Base-by-base conservation (phyloP, 2,888 invertebrate species). In the Atethmia centrago region DNA sequence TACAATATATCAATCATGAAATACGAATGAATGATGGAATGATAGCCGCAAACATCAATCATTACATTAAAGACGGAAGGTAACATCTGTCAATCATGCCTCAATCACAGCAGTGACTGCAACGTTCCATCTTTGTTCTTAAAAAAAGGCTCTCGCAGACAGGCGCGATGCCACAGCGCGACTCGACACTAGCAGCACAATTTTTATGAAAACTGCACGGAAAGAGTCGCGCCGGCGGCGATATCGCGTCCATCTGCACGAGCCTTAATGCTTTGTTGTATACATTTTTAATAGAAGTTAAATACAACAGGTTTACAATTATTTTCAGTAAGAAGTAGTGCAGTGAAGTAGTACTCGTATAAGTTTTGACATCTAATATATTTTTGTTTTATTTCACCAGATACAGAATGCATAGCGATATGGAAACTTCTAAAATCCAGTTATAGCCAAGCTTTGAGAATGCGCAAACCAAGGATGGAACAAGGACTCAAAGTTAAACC, bases 301-400 rank as follows among this genome's bases (percentile, higher is more conserved):
- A 31, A 31, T 31, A 31, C 31, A 31, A 31, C 4, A 31, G 4
- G 8, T 16, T 64, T 49, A 16, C 12, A 66, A 56, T 36, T 64
- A 36, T 64, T 51, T n/a, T n/a, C 28, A 53, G 16, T 19, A 53
- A 12, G 31, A 19, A 55, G 7, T 9, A 9, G 7, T 31, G 25
- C n/a, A n/a, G n/a, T n/a, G n/a, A n/a, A n/a, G n/a, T n/a, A n/a
- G n/a, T n/a, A n/a, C n/a, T n/a, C 12, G 21, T 69, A 14, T n/a
- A 42, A 70, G 36, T 51, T 12, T 19, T 21, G 55, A 3, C 45
- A 36, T 28, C 28, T 45, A 25, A n/a, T 25, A 45, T 31, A n/a
- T 25, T 49, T 72, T 49, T 51, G 12, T 61, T 61, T 75, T 61
- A 31, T 49, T 61, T 56, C 47, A 42, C 75, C 75, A 72, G 72